A percentile compares a stretch with the other conserved stretches of the same genome.
phyloP scores from a whole-genome alignment of 2,113 vertebrate species.

The Blennius ocellaris region DNA sequence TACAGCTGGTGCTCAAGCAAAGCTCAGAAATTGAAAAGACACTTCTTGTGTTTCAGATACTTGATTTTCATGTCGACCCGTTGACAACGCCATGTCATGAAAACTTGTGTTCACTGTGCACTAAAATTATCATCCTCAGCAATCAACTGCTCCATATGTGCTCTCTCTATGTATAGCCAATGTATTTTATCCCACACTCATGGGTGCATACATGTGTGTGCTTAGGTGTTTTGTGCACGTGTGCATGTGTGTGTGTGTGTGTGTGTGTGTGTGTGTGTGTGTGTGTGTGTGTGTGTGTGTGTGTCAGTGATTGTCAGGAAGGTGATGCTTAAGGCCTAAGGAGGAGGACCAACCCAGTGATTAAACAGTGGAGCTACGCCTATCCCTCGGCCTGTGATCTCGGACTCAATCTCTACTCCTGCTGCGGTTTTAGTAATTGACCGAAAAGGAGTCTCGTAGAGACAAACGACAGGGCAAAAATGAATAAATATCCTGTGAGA shows the following conservation, averaged over 20 bases:
- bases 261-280: no score
- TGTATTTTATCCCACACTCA: constrained; percentile 13
- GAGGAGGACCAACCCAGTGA: constrained; percentile 55
- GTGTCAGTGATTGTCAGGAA: constrained; percentile 2
- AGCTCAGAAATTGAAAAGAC: no score
- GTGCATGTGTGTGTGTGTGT: no score
- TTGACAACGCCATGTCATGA: not conserved
- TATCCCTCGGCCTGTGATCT: constrained; percentile 37
- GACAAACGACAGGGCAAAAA: constrained; percentile 26
- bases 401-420: constrained; percentile 12
- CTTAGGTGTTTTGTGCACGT: no score
- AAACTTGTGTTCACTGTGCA: not conserved
- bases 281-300: no score
- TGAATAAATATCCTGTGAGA: constrained; percentile 14
- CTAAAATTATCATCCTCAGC: constrained; percentile 1
- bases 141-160: constrained; percentile 29
- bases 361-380: constrained; percentile 60
- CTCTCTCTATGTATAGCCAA: constrained; percentile 32
- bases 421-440: not conserved
- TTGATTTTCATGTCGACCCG: no score
- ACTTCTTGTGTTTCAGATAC: no score
- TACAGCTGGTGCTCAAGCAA: no score
- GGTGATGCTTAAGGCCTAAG: constrained; percentile 56
- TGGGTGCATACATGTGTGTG: not conserved
- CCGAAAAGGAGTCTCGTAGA: not conserved